Percentiles rank a stretch among this genome's conserved stretches.
phyloP scores from a whole-genome alignment of 2,113 vertebrate genomes.

The Lampris incognitus region DNA sequence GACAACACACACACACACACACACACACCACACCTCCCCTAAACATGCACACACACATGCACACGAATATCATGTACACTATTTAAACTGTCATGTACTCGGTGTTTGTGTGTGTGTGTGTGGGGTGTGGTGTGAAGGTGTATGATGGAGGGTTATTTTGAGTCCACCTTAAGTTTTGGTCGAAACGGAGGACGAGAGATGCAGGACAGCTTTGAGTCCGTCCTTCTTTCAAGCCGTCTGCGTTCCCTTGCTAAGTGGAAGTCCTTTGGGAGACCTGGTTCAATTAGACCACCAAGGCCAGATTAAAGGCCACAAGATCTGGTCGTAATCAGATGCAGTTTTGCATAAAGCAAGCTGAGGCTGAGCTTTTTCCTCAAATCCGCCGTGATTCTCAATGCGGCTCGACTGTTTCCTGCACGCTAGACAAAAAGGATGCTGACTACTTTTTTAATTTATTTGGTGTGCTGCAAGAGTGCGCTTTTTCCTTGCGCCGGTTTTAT shows the following conservation, averaged over 20 bases:
- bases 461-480: too few species aligned
- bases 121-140: conserved; percentile 39
- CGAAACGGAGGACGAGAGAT: not conserved
- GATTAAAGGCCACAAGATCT: conserved; percentile 61
- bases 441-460: too few species aligned
- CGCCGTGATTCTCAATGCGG: conserved; percentile 43
- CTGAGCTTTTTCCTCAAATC: conserved; percentile 32
- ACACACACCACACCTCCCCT: not conserved
- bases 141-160: conserved; percentile 34
- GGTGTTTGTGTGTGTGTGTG: not conserved
- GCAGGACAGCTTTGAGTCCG: conserved; percentile 11
- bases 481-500: too few species aligned
- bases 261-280: conserved; percentile 49
- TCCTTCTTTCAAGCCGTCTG: conserved; percentile 26
- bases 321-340: conserved; percentile 58
- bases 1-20: conserved; percentile 27
- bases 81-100: conserved; percentile 18
- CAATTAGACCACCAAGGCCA: conserved; percentile 49
- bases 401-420: conserved; percentile 23
- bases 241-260: conserved; percentile 39
- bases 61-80: conserved; percentile 2
- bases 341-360: conserved; percentile 58
- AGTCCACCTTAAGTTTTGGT: conserved; percentile 32
- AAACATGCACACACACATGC: conserved; percentile 11
- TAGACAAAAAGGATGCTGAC: too few species aligned